Percentiles rank a stretch among this genome's conserved stretches.
Conservation (phyloP, 2,888 invertebrate genomes). For the Zelleria hepariella region DNA sequence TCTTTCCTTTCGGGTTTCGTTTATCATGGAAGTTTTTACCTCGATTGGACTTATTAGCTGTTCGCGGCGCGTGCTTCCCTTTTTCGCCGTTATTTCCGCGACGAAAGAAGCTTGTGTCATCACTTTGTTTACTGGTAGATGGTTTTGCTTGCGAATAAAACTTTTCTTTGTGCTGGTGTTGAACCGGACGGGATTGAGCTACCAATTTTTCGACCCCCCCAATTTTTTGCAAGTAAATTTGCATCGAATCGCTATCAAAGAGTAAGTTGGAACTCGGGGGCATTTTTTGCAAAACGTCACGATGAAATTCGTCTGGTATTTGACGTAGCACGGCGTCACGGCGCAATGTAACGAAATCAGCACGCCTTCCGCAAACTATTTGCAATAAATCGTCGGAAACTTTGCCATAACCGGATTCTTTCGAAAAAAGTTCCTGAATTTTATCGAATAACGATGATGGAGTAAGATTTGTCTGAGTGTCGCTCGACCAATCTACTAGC, state of each 20-base stretch:
- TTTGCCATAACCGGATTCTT: no score
- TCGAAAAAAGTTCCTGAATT: no score
- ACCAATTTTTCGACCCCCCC: not conserved
- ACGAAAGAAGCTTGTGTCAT: conserved; percentile 4
- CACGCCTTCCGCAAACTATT: no score
- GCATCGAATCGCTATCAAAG: conserved; percentile 7
- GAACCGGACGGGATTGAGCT: no score
- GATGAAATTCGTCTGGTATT: conserved; percentile 10
- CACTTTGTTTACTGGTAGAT: not conserved
- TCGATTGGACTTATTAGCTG: not conserved
- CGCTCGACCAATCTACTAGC: no score
- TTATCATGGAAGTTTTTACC: not conserved
- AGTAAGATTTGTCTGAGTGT: no score
- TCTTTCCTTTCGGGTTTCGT: no score
- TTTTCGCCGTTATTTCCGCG: conserved; percentile 5
- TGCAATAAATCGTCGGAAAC: no score
- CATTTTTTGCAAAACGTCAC: conserved; percentile 8
- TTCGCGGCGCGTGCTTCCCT: not conserved
- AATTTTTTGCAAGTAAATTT: not conserved
- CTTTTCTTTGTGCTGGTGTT: no score
- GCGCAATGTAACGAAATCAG: no score
- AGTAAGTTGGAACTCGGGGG: conserved; percentile 7
- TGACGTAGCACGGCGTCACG: conserved; percentile 6
- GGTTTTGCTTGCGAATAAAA: no score
- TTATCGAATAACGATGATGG: no score